phyloP scores from a whole-genome alignment of 1,140 invertebrate species.

The Cyphomyrmex costatus region DNA sequence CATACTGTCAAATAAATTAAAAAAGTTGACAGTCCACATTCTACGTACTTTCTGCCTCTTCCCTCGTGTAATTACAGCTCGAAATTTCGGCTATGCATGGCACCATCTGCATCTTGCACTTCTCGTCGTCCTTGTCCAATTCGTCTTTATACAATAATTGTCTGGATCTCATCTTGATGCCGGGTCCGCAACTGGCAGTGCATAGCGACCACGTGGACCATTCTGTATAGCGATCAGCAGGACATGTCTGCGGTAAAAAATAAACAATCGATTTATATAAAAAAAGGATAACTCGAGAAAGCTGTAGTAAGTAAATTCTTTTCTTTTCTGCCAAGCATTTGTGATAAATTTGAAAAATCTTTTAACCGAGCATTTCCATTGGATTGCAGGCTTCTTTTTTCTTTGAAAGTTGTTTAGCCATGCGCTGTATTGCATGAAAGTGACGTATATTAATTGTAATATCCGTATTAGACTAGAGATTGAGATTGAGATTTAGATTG shows the following conservation, averaged over 20 bases:
- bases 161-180: slow-evolving; percentile 89
- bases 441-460: not conserved
- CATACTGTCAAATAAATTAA: not conserved
- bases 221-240: slow-evolving; percentile 83
- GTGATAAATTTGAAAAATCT: not conserved
- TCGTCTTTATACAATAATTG: slow-evolving; percentile 80
- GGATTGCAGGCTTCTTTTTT: not conserved
- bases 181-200: slow-evolving; percentile 90
- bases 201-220: slow-evolving; percentile 91
- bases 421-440: not conserved
- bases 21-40: not conserved
- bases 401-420: not conserved
- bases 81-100: slow-evolving; percentile 85
- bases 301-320: not conserved
- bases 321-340: not conserved
- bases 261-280: not conserved
- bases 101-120: slow-evolving; percentile 82
- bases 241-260: slow-evolving; percentile 79
- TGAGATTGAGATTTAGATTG: no score
- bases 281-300: no score
- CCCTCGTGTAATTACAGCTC: slow-evolving; percentile 86
- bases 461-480: no score
- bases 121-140: slow-evolving; percentile 82
- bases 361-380: not conserved
- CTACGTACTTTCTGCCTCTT: slow-evolving; percentile 84